Base-by-base conservation (phyloP, 2,888 invertebrate genomes). In the Epicampocera succincta region DNA sequence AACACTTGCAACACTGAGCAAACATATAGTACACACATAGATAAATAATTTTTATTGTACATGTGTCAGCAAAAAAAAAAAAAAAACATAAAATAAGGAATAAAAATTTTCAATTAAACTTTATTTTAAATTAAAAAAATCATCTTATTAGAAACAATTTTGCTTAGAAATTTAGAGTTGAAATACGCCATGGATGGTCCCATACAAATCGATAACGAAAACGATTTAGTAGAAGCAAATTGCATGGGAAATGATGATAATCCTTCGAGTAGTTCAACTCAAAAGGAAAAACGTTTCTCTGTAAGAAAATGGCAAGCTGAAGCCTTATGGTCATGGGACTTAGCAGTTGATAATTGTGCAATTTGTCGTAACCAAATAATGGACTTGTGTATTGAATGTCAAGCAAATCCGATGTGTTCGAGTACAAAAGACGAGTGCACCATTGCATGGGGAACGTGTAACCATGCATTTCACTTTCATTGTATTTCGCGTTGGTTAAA, bases 271-370 rank as follows among this genome's bases (percentile, higher is more conserved):
- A 83, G 78, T 60, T 90, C 95, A 95, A 75, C 95, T 95, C 84
- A 95, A 95, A n/a, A 95, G 95, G 89, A 95, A 95, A 98, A 98
- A 90, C 94, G 99, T 88, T 99, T 99, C 89, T 98, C 98, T 94
- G 98, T 99, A 0, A 98, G 98, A 93, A 98, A 99, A 96, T 99
- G 99, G 99, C 99, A 98, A 92, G 99, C 99, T 60, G 99, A 99
- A 17, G 99, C 99, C 40, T 92, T 99, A 13, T 99, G 99, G 99
- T 98, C 99, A 74, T 99, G 98, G 98, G 98, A 99, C 92, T 99
- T 99, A 91, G 99, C 98, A 21, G 99, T 99, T 12, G 99, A 99
- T 90, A 99, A 99, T 90, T 99, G 99, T 91, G 99, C 99, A 86
- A 99, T 99, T 91, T 99, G 99, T 90, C 95, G 99, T 75, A 99